phyloP scores from a whole-genome alignment of 2,113 vertebrate species.

The Sylvietta virens region DNA sequence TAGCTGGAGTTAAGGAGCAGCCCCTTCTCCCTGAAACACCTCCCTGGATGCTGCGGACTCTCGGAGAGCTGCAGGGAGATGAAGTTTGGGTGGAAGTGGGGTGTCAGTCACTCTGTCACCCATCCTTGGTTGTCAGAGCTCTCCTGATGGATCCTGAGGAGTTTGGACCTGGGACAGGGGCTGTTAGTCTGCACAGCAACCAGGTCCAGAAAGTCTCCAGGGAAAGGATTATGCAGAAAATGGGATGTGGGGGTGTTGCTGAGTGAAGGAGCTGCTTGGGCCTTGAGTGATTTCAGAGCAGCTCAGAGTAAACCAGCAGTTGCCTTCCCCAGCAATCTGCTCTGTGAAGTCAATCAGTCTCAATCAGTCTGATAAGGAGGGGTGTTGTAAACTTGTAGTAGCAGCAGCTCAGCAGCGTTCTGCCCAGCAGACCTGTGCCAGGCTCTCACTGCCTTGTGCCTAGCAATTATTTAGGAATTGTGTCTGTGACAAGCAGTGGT shows the following conservation, averaged over 20 bases:
- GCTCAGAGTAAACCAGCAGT: fast-evolving
- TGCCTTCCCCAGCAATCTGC: neutral
- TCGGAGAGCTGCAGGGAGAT: neutral
- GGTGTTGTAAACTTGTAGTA: neutral
- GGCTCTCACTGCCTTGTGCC: neutral
- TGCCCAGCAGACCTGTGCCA: neutral
- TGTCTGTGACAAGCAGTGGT: neutral
- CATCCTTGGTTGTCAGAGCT: neutral
- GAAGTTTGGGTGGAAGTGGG: neutral
- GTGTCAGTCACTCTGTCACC: no score
- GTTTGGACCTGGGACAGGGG: neutral
- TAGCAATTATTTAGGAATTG: neutral
- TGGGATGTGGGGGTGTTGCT: neutral
- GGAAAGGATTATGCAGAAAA: neutral
- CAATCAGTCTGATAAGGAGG: fast-evolving
- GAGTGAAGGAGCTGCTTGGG: neutral
- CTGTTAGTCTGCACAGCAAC: neutral
- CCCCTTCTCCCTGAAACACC: no score
- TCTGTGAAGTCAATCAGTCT: neutral
- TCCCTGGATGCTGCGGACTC: neutral
- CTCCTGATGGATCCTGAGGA: neutral
- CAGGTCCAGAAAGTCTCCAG: neutral
- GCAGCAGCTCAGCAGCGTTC: neutral
- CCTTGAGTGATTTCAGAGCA: neutral
- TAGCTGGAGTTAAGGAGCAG: neutral